Base-by-base conservation (phyloP, 2,113 vertebrate genomes). In the Sporophila hypoxantha region DNA sequence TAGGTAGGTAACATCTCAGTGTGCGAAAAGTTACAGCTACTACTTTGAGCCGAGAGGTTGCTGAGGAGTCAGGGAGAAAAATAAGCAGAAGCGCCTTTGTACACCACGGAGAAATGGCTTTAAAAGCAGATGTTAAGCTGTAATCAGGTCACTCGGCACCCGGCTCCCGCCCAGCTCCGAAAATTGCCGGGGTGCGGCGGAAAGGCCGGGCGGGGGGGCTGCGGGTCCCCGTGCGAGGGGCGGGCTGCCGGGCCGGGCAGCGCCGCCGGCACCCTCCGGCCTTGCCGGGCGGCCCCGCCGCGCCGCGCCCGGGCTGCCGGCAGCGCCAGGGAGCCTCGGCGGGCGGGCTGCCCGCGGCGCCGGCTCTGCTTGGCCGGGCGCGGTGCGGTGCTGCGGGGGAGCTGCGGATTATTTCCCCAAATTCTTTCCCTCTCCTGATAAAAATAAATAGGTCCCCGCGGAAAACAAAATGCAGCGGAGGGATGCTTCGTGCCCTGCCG, bases 71-170 rank as follows among this genome's bases (percentile, higher is more conserved):
- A 44, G 69, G 57, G 62, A 82, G 57, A 67, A 76, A 93, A 94
- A 79, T 42, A 78, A 87, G 86, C 82, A 59, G 76, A 46, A 87
- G 71, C 57, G 53, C 82, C 82, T 89, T 82, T 67, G 79, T 78
- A 67, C 22, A 19, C 29, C 39, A 26, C 49, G 36, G 82, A 67
- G 75, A 50, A 49, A 10, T 0, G 62, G 79, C 71, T 78, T 44
- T 64, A 36, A 78, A 75, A 41, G 82, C 82, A 69, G 82, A 53
- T 53, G 75, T 66, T 39, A 10, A 50, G 32, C 64, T 30, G 67
- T 59, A 82, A 78, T 70, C 88, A 78, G 90, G 90, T 90, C 92
- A 81, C 65, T 22, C 52, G 3, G 82, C 82, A 14, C 71, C 44
- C 44, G 53, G 37, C 47, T 49, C 60, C 82, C 85, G 70, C 82